Evolutionary conservation across 2,888 invertebrate genomes (phyloP).

Genomic region (Tenthredo notha): DNA sequence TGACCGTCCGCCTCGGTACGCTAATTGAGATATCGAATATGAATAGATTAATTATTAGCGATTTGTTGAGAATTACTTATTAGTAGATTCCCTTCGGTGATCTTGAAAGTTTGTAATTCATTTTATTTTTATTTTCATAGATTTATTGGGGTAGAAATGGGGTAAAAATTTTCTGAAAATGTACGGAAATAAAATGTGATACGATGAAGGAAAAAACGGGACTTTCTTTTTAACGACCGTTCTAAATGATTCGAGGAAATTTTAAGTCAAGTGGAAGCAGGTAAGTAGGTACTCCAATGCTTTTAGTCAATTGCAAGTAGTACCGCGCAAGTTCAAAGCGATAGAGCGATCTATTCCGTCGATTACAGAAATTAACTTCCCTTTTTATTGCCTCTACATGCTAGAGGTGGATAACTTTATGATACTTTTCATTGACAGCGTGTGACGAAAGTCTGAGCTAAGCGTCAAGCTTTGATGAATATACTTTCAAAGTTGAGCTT

Average conservation of each 20-base stretch:
- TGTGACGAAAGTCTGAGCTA: neutral
- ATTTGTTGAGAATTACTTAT: neutral
- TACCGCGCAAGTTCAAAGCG: slow-evolving; percentile 33
- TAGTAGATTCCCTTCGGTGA: neutral
- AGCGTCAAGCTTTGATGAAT: slow-evolving; percentile 46
- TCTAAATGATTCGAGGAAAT: slow-evolving; percentile 45
- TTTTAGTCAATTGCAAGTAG: slow-evolving; percentile 49
- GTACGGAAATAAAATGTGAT: neutral
- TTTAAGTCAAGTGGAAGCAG: slow-evolving; percentile 41
- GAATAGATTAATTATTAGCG: slow-evolving; percentile 12
- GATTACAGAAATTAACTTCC: slow-evolving; percentile 43
- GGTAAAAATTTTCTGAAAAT: neutral
- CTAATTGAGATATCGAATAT: neutral
- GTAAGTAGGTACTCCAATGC: slow-evolving; percentile 47
- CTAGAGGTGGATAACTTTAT: neutral
- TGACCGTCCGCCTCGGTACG: neutral
- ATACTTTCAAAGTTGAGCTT: slow-evolving; percentile 28
- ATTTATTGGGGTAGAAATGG: neutral
- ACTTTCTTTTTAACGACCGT: slow-evolving; percentile 10
- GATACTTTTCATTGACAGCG: neutral
- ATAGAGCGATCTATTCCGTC: slow-evolving; percentile 37
- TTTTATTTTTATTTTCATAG: neutral
- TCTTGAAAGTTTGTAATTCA: neutral
- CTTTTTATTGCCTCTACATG: neutral
- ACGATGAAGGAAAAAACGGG: neutral